Evolutionary conservation across 1,140 invertebrate species (phyloP).

Genomic region (Coelopa frigida): DNA sequence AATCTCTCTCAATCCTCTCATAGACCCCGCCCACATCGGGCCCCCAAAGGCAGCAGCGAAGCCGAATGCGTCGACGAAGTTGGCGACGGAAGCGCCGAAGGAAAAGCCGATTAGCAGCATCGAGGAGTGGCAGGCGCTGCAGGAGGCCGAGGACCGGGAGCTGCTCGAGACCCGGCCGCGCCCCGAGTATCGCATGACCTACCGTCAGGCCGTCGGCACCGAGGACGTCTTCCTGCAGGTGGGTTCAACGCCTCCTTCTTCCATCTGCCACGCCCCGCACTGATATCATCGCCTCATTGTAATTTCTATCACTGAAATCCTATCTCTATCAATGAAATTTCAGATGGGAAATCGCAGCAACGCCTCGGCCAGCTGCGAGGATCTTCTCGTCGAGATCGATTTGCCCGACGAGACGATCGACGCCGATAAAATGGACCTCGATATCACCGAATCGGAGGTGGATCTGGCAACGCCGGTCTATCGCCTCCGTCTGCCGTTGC

Average conservation of each 20-base stretch:
- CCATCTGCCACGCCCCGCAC: no score
- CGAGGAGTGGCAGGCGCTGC: constrained; percentile 50
- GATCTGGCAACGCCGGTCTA: constrained; percentile 56
- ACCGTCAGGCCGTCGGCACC: constrained; percentile 73
- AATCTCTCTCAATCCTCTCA: background rate
- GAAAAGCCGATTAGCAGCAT: constrained; percentile 41
- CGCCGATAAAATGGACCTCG: constrained; percentile 58
- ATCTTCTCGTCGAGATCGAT: constrained; percentile 66
- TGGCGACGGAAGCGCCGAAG: constrained; percentile 17
- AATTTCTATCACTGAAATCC: constrained; percentile 16
- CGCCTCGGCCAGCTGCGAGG: constrained; percentile 75
- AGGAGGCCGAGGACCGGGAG: constrained; percentile 45
- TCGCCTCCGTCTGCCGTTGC: constrained; percentile 64
- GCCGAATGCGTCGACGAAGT: constrained; percentile 14
- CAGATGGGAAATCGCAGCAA: constrained; percentile 80
- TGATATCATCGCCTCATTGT: constrained; percentile 1
- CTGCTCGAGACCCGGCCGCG: constrained; percentile 56
- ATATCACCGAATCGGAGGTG: constrained; percentile 61
- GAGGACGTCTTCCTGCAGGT: constrained; percentile 82
- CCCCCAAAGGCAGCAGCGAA: constrained; percentile 5
- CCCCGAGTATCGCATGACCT: constrained; percentile 75
- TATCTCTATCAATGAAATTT: no score
- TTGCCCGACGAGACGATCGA: constrained; percentile 65
- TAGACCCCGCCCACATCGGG: constrained; percentile 25
- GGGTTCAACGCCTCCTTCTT: background rate